Conservation (phyloP, 2,888 invertebrate genomes). For the Oscheius sp. region DNA sequence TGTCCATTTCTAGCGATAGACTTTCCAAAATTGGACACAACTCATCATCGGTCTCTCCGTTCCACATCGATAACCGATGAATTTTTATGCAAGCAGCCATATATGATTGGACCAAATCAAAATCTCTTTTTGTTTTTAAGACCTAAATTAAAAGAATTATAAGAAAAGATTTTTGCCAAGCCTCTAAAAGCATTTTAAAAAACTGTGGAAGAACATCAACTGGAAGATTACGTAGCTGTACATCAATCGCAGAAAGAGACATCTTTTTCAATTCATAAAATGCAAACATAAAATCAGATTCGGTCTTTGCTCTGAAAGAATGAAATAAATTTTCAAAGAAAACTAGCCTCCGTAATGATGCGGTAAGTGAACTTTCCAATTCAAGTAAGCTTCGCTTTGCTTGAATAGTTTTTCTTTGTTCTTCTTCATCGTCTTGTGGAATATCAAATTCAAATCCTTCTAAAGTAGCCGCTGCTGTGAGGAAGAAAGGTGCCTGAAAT, state of each 20-base stretch:
- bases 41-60: background rate
- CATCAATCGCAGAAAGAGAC: conserved; percentile 63
- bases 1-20: conserved; percentile 17
- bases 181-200: conserved; percentile 56
- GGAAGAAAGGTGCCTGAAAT: conserved; percentile 85
- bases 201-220: conserved; percentile 45
- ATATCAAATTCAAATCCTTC: conserved; percentile 76
- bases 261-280: conserved; percentile 33
- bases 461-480: conserved; percentile 87
- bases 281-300: conserved; percentile 33
- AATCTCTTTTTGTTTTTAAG: conserved; percentile 82
- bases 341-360: conserved; percentile 19
- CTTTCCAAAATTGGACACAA: conserved; percentile 31
- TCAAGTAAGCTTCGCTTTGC: conserved; percentile 58
- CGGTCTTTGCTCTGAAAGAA: conserved; percentile 37
- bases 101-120: conserved; percentile 89
- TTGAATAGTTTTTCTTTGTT: conserved; percentile 37
- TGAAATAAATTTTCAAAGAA: too few species aligned
- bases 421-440: conserved; percentile 25
- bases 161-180: background rate
- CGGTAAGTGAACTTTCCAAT: conserved; percentile 49
- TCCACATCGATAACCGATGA: conserved; percentile 44
- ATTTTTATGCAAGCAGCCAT: conserved; percentile 86
- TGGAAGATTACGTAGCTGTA: conserved; percentile 59
- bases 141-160: conserved; percentile 73